phyloP scores from a whole-genome alignment of 2,797 vertebrate species.

The Myiothlypis chrysogaster region DNA sequence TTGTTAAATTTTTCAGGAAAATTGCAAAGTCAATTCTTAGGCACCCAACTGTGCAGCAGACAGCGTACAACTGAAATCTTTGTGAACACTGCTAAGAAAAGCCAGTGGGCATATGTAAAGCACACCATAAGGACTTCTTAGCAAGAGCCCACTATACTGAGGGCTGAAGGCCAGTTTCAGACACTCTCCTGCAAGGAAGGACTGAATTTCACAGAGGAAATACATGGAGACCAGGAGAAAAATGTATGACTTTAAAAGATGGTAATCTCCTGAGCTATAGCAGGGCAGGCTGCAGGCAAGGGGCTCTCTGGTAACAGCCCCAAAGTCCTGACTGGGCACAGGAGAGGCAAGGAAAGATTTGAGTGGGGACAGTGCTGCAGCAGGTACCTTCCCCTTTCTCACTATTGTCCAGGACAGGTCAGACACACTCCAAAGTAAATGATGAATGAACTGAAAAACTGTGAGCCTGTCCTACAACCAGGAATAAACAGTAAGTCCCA shows the following conservation, averaged over 20 bases:
- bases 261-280: background rate
- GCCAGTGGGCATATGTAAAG: background rate
- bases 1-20: constrained; percentile 20
- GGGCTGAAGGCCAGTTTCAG: background rate
- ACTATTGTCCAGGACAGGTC: background rate
- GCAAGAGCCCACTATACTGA: background rate
- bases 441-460: background rate
- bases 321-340: background rate
- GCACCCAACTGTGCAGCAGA: background rate
- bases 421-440: background rate
- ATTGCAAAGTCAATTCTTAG: background rate
- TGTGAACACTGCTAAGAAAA: background rate
- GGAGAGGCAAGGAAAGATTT: background rate
- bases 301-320: background rate
- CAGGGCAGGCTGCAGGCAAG: background rate
- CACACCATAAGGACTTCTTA: background rate
- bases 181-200: background rate
- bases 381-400: background rate
- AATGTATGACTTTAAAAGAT: background rate
- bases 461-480: background rate
- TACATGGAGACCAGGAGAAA: background rate
- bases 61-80: background rate
- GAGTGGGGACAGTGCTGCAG: background rate
- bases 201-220: background rate
- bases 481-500: background rate